Base-by-base conservation (phyloP, 1,140 invertebrate species). In the Phymorhynchus buccinoides region DNA sequence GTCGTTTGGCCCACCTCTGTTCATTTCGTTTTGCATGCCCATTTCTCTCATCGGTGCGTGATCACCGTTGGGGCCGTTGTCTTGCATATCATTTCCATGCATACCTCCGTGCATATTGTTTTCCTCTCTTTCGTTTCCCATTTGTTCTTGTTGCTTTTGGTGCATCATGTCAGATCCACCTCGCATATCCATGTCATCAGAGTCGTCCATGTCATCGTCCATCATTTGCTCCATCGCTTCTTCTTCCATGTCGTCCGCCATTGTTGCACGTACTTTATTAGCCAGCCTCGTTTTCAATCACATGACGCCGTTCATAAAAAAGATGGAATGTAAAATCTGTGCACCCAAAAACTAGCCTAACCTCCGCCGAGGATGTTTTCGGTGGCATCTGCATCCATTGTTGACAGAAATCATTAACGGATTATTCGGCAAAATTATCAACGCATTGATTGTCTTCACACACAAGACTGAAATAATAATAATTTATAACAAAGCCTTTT, bases 21-120 rank as follows among this genome's bases (percentile, higher is more conserved):
- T 44, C 84, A 77, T 82, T 82, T 44, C 84, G n/a, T 79, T 79
- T 41, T 79, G 77, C 77, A 79, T 79, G n/a, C 44, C 77, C 81
- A 83, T 83, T 62, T 32, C 81, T 62, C 52, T 56, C 80, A 81
- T 75, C 37, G 73, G 73, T 41, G 41, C 41, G 39, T 75, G 9
- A 41, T 79, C 41, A 44, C 41, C 77, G 9, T 52, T 79, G 27
- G 41, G n/a, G 48, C 41, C 77, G n/a, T 52, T 79, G 37, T 71
- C 84, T n/a, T 75, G 39, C 77, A 68, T 84, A n/a, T 62, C 80
- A 44, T 41, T 80, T 18, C 41, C 81, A 30, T 42, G 44, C 82
- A 84, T 84, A 22, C 77, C 48, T 14, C 79, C 68, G 42, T 81
- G 37, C 37, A 41, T 85, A 12, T 35, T 39, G 14, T 62, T 79